Conservation (phyloP, 2,888 invertebrate genomes). For the Cerceris ruficornis region DNA sequence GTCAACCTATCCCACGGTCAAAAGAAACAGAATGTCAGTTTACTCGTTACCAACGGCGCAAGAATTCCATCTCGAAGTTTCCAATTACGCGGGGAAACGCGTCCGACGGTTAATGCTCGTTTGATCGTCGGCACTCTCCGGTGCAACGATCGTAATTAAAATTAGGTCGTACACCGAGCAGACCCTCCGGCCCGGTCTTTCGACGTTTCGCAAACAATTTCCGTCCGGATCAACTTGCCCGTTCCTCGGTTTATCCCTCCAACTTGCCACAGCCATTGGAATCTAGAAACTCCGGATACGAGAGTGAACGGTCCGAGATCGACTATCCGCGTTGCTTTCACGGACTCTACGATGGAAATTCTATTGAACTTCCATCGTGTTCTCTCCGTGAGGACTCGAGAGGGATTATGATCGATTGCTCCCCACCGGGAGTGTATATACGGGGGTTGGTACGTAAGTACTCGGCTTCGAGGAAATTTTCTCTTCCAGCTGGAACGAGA, state of each 20-base stretch:
- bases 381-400: conserved; percentile 6
- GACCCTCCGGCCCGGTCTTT: too few relatives aligned
- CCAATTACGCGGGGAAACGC: too few relatives aligned
- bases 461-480: conserved; percentile 8
- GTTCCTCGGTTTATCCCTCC: conserved; percentile 9
- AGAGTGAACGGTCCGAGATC: neutral
- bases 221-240: too few relatives aligned
- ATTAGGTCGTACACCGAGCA: too few relatives aligned
- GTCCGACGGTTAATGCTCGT: too few relatives aligned
- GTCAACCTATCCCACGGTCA: too few relatives aligned
- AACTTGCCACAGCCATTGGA: conserved; percentile 9
- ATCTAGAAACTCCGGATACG: conserved; percentile 10
- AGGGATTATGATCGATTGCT: conserved; percentile 31
- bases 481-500: neutral
- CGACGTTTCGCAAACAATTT: too few relatives aligned
- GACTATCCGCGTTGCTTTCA: conserved; percentile 8
- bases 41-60: too few relatives aligned
- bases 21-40: too few relatives aligned
- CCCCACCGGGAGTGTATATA: neutral
- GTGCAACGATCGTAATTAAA: too few relatives aligned
- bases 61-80: too few relatives aligned
- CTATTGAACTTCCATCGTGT: conserved; percentile 5
- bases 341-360: conserved; percentile 28
- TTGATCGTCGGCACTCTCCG: too few relatives aligned
- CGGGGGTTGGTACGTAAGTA: neutral